Percentiles rank a stretch among this genome's conserved stretches.
Conservation (phyloP, 23 tunicate species). For the Clavelina lepadiformis region DNA sequence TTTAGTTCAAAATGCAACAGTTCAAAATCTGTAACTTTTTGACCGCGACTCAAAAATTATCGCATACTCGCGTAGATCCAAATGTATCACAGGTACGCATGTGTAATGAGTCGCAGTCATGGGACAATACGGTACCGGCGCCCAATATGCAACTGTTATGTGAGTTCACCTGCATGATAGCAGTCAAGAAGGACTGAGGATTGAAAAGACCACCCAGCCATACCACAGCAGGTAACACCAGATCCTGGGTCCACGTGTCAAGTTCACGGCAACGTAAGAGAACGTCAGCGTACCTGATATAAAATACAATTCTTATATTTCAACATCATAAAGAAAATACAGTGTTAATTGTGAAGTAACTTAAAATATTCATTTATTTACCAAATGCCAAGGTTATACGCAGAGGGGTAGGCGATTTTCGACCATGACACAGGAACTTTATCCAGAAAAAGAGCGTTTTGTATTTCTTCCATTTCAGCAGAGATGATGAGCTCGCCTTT, state of each 20-base stretch:
- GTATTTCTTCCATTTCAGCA: slow-evolving; percentile 76
- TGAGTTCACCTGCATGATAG: slow-evolving; percentile 74
- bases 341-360: too few species aligned
- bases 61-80: too few species aligned
- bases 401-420: slow-evolving; percentile 79
- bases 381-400: slow-evolving; percentile 66
- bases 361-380: too few species aligned
- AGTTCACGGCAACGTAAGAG: slow-evolving; percentile 73
- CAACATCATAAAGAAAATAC: too few species aligned
- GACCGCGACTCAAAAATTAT: too few species aligned
- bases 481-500: slow-evolving; percentile 89
- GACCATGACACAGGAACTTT: slow-evolving; percentile 89
- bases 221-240: slow-evolving; percentile 77
- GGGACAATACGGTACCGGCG: too few species aligned
- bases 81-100: too few species aligned
- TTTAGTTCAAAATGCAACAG: too few species aligned
- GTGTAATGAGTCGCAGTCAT: too few species aligned
- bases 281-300: slow-evolving; percentile 72
- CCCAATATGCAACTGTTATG: too few species aligned
- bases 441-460: slow-evolving; percentile 78
- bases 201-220: slow-evolving; percentile 96
- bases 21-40: too few species aligned
- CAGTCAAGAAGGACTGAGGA: slow-evolving; percentile 90
- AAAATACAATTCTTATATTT: too few species aligned
- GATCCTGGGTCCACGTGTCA: slow-evolving; percentile 89